These are phyloP conservation scores for Luehdorfia chinensis DNA, from an alignment of 1,140 invertebrate genomes.

Conservation along the genomic window DNA sequence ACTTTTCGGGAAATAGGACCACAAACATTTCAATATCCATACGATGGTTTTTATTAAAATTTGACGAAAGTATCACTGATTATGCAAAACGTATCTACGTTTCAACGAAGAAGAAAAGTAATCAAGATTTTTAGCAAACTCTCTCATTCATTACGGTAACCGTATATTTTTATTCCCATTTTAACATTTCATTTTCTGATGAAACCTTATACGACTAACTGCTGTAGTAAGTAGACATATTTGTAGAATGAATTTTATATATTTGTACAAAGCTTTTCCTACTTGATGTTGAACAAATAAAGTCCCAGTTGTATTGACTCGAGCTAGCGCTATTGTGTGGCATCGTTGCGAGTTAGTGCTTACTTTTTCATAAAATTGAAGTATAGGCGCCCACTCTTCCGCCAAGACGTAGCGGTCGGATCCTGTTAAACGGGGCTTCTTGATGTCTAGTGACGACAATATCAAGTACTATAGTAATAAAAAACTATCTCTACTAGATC, in stretches of 20 bases:
- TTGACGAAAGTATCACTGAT: not conserved
- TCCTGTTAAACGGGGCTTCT: too few relatives aligned
- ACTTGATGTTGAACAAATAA: conserved; percentile 27
- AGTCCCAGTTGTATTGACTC: conserved; percentile 27
- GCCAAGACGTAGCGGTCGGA: not conserved
- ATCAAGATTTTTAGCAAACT: conserved; percentile 1
- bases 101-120: conserved; percentile 3
- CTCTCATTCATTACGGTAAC: not conserved
- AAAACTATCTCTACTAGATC: too few relatives aligned
- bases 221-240: conserved; percentile 18
- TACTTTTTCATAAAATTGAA: conserved; percentile 13
- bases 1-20: conserved; percentile 9
- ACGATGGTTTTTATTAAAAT: not conserved
- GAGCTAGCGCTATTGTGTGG: conserved; percentile 21
- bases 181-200: conserved; percentile 1
- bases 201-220: not conserved
- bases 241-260: conserved; percentile 19
- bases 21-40: conserved; percentile 8
- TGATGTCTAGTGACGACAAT: too few relatives aligned
- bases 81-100: not conserved
- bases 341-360: conserved; percentile 17
- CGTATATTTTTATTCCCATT: conserved; percentile 3
- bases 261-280: conserved; percentile 22
- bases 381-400: conserved; percentile 1
- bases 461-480: too few relatives aligned